Conservation (phyloP, 2,888 invertebrate genomes). For the Chouioia cunea region DNA sequence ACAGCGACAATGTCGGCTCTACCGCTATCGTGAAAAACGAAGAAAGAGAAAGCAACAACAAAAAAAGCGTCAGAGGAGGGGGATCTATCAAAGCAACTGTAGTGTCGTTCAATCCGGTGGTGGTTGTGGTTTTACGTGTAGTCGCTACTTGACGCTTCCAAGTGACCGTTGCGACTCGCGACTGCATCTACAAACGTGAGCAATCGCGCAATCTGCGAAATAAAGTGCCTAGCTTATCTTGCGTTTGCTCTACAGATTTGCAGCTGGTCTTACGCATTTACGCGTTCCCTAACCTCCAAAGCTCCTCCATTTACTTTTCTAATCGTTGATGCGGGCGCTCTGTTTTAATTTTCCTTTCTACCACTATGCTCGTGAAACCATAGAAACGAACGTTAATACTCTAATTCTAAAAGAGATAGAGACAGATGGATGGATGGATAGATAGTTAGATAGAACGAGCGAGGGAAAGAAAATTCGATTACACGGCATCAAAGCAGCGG, state of each 20-base stretch:
- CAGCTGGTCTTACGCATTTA: slow-evolving; percentile 26
- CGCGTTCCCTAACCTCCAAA: slow-evolving; percentile 36
- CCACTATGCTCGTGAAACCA: not conserved
- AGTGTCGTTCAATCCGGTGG: slow-evolving; percentile 6
- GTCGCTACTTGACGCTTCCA: too few relatives aligned
- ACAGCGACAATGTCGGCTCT: too few relatives aligned
- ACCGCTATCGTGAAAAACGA: too few relatives aligned
- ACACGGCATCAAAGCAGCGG: slow-evolving; percentile 1
- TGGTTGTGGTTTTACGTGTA: not conserved
- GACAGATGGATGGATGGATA: not conserved
- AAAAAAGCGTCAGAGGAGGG: not conserved
- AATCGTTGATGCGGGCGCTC: not conserved
- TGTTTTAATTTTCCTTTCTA: not conserved
- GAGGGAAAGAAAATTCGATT: slow-evolving; percentile 22
- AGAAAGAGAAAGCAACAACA: not conserved
- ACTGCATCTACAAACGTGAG: not conserved
- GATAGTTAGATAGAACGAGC: slow-evolving; percentile 6
- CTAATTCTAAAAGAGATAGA: too few relatives aligned
- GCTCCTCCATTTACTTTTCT: not conserved
- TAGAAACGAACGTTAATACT: not conserved
- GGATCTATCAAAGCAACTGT: not conserved
- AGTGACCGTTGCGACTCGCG: not conserved
- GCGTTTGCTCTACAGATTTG: not conserved
- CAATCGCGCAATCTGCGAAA: not conserved
- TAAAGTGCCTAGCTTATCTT: not conserved